Evolutionary conservation across 2,888 invertebrate species (phyloP).

Genomic region (Eristalis tenax): DNA sequence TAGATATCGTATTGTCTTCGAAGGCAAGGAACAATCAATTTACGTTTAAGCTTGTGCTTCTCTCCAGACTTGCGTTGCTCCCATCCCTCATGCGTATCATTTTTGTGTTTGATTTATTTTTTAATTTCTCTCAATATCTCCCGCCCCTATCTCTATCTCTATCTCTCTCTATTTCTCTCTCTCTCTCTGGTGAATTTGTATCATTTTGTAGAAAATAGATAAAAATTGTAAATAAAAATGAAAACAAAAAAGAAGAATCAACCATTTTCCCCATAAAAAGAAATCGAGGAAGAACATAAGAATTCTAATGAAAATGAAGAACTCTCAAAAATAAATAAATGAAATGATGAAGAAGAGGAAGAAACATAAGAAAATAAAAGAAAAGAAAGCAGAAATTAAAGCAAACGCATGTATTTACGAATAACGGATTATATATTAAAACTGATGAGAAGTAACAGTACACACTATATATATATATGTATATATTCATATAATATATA

Average conservation of each 20-base stretch:
- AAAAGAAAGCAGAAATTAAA: background rate
- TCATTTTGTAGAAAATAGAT: background rate
- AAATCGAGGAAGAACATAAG: background rate
- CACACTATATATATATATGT: slow-evolving; percentile 2
- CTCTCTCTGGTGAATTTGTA: background rate
- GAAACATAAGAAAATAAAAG: background rate
- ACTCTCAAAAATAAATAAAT: background rate
- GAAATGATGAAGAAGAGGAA: too few species aligned
- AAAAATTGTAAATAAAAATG: background rate
- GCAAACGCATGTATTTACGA: background rate
- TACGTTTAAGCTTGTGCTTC: too few species aligned
- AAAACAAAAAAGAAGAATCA: background rate
- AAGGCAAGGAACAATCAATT: too few species aligned
- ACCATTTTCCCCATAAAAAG: background rate
- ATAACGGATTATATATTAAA: slow-evolving; percentile 19
- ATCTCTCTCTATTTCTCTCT: background rate
- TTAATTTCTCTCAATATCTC: background rate
- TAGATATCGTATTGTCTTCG: too few species aligned
- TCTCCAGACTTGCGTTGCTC: too few species aligned
- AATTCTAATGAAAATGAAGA: background rate
- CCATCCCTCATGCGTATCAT: too few species aligned
- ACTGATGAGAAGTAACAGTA: slow-evolving; percentile 13
- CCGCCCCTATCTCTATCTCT: background rate
- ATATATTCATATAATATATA: background rate
- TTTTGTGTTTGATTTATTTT: too few species aligned